A percentile compares a stretch with the other conserved stretches of the same genome.
Conservation (phyloP, 2,113 vertebrate genomes). For the Donacobius atricapilla region DNA sequence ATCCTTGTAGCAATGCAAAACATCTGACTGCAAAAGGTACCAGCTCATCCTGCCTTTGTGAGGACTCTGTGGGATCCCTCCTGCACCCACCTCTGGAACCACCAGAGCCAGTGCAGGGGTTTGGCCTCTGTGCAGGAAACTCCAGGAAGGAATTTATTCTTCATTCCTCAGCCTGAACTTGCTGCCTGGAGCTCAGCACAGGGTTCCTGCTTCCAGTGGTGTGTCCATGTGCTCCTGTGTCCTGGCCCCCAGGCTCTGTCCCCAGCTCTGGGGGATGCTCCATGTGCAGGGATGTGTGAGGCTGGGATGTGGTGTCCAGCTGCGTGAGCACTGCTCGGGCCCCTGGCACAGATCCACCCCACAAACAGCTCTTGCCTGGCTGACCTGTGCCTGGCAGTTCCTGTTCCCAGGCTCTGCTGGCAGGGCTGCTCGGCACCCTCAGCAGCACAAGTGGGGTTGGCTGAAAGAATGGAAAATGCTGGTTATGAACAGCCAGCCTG, state of each 20-base stretch:
- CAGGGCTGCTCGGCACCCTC: background rate
- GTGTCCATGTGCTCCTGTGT: background rate
- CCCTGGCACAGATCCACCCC: background rate
- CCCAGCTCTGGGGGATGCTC: background rate
- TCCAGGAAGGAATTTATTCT: background rate
- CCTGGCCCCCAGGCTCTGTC: background rate
- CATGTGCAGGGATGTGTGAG: rapidly evolving
- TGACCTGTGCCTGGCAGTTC: background rate
- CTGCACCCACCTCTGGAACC: background rate
- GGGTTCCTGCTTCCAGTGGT: background rate
- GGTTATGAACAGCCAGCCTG: background rate
- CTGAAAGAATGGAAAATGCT: background rate
- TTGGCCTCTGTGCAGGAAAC: background rate
- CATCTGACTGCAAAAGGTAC: background rate
- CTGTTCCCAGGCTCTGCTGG: slow-evolving; percentile 20
- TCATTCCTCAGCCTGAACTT: background rate
- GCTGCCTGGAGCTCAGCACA: background rate
- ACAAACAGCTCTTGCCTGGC: background rate
- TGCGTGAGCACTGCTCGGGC: rapidly evolving
- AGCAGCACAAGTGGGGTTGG: background rate
- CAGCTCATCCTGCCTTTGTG: rapidly evolving
- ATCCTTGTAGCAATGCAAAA: background rate
- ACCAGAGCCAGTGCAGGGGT: background rate
- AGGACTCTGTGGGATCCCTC: background rate
- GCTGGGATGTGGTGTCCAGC: background rate